Evolutionary conservation across 2,888 invertebrate genomes (phyloP), one percentile per base, ranked within the genome.

Genomic region (Onchidella celtica): DNA sequence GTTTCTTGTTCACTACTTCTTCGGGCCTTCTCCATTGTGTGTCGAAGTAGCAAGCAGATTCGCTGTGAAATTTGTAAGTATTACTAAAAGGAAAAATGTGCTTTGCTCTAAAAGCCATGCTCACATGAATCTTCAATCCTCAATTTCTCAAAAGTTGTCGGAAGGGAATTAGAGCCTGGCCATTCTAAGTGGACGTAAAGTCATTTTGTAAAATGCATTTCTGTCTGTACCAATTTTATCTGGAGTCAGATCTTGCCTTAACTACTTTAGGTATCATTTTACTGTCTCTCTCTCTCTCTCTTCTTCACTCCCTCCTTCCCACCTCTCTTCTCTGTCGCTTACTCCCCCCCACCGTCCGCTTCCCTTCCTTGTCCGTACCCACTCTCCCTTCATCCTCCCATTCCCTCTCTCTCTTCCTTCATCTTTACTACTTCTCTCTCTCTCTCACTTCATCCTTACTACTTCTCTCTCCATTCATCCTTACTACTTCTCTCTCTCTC

Each of bases 231-330:
- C n/a, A n/a, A n/a, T n/a, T n/a, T n/a, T n/a, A n/a, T n/a, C n/a
- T n/a, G 38, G 36, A 38, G 11, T 34, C 24, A 36, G 9, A 69
- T 69, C 24, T 14, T 9, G 3, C 4, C 32, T 29, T 66, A 32
- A 32, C 11, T 47, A 14, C 55, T 47, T 9, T 17, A 47, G 55
- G 55, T 14, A 47, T 14, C 9, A 14, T 3, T 29, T 63, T 29
- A 29, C 63, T 63, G 27, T 65, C 65, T 65, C 3, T 17, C 63
- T 63, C 63, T 63, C 65, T 65, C 57, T 55, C n/a, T n/a, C 66
- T 32, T 11, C 29, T 66, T 11, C 29, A 11, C 34, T 32, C 4
- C 66, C 66, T 14, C 66, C 66, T 11, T 32, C 66, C 66, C 66
- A 11, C 66, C 66, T 32, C 66, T 6, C 4, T 32, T 34, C 29